Evolutionary conservation across 2,888 invertebrate species (phyloP).

Genomic region (Sinopyrophorus schimmeli): DNA sequence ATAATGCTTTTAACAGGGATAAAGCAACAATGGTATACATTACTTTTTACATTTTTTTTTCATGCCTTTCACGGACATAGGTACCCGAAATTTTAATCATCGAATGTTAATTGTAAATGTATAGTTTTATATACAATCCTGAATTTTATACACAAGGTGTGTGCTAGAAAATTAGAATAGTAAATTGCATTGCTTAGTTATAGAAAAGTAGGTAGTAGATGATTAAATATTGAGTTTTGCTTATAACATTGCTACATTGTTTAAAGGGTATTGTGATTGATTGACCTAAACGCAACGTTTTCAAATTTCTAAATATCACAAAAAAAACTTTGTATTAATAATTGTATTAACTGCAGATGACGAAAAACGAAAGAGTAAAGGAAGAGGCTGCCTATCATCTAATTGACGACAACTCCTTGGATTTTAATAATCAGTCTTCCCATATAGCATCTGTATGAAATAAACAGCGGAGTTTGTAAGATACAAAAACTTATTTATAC

Average conservation of each 20-base stretch:
- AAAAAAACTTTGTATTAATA: neutral
- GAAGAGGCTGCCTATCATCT: slow-evolving; percentile 69
- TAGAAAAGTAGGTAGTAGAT: slow-evolving; percentile 34
- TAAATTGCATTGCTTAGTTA: slow-evolving; percentile 28
- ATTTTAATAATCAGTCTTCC: no score
- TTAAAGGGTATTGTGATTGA: neutral
- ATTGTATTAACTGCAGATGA: slow-evolving; percentile 54
- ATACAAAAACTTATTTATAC: no score
- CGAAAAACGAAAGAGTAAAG: slow-evolving; percentile 64
- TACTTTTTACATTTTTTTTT: slow-evolving; percentile 43
- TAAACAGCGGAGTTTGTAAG: no score
- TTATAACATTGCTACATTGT: slow-evolving; percentile 17
- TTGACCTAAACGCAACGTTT: no score
- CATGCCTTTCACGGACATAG: slow-evolving; percentile 50
- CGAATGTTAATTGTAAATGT: slow-evolving; percentile 50
- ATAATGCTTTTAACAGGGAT: slow-evolving; percentile 25
- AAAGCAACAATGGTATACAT: slow-evolving; percentile 12
- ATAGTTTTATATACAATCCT: slow-evolving; percentile 29
- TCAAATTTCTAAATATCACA: no score
- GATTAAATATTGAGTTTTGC: slow-evolving; percentile 33
- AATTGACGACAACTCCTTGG: slow-evolving; percentile 57
- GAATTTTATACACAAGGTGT: slow-evolving; percentile 40
- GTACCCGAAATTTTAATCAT: slow-evolving; percentile 56
- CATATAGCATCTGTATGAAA: no score
- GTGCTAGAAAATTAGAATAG: slow-evolving; percentile 33